Conservation (phyloP, 2,888 invertebrate species). For the Drosophila kanekoi region DNA sequence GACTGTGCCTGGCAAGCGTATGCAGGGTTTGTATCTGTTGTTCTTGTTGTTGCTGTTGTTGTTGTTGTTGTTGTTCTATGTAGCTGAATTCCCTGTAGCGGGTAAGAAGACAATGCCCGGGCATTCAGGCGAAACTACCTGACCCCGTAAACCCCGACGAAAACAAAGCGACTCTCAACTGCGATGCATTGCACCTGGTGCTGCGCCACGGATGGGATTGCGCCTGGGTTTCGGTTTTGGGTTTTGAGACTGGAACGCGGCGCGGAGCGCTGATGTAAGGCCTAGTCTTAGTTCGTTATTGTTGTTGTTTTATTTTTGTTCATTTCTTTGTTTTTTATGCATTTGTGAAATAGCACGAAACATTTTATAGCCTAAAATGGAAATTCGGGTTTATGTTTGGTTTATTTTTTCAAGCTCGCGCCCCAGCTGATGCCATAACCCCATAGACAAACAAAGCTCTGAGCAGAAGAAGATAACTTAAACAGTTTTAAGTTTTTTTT, state of each 20-base stretch:
- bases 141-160: constrained; percentile 57
- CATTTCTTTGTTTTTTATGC: constrained; percentile 60
- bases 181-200: constrained; percentile 74
- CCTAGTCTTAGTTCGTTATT: constrained; percentile 32
- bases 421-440: constrained; percentile 40
- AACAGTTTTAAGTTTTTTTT: constrained; percentile 63
- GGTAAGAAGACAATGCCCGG: constrained; percentile 61
- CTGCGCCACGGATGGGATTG: constrained; percentile 32
- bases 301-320: neutral
- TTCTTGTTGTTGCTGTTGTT: constrained; percentile 8
- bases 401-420: constrained; percentile 71
- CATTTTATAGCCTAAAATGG: constrained; percentile 78
- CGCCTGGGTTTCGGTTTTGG: constrained; percentile 2
- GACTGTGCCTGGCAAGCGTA: constrained; percentile 14
- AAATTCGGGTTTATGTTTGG: constrained; percentile 64
- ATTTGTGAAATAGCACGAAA: constrained; percentile 71
- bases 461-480: constrained; percentile 43
- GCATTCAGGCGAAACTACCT: constrained; percentile 73
- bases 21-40: constrained; percentile 22
- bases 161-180: constrained; percentile 46
- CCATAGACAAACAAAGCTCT: constrained; percentile 37
- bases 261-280: constrained; percentile 9
- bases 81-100: constrained; percentile 51
- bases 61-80: constrained; percentile 5
- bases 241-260: constrained; percentile 14